Base-by-base conservation (phyloP, 64 coral and sea anemone species). In the Acropora tenuis region DNA sequence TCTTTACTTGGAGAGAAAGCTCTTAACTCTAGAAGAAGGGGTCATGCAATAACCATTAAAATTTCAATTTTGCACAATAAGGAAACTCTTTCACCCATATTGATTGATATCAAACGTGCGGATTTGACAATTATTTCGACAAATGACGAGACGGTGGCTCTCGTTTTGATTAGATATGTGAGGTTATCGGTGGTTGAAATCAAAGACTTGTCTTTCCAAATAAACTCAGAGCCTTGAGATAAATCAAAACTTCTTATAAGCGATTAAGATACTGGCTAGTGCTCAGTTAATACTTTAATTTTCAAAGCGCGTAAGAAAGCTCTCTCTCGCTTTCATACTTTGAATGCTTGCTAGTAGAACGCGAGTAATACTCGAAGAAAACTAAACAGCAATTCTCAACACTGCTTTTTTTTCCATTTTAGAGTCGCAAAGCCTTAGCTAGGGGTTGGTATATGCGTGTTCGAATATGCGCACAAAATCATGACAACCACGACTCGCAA, bases 71-170 rank as follows among this genome's bases (percentile, higher is more conserved):
- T 40, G 59, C 42, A 55, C 59, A 84, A 84, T 84, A 69, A 69
- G 81, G 81, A 84, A 84, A 84, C 81, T 12, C 60, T 68, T 84
- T 66, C 59, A 84, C 43, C 41, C 0, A 43, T 68, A 84, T 84
- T 67, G 81, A 68, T 84, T 67, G 81, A 68, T 84, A 18, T 84
- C 81, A 68, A 66, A 60, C 81, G 81, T 84, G 81, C 61, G 43
- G 81, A 84, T 84, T 69, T 84, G 81, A 84, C 47, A 84, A 69
- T 84, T 84, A 84, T 84, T 84, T 69, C 42, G 68, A 84, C 48
- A 15, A 68, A 84, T 68, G 42, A 84, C 60, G 60, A 84, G 81
- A 84, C 69, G 69, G 47, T 84, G 81, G 60, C 67, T 69, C 60
- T 5, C 60, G 69, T 84, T 69, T 69, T 61, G 11, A 61, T 6